Conservation (phyloP, 2,797 vertebrate genomes). For the Apogon talboti region DNA sequence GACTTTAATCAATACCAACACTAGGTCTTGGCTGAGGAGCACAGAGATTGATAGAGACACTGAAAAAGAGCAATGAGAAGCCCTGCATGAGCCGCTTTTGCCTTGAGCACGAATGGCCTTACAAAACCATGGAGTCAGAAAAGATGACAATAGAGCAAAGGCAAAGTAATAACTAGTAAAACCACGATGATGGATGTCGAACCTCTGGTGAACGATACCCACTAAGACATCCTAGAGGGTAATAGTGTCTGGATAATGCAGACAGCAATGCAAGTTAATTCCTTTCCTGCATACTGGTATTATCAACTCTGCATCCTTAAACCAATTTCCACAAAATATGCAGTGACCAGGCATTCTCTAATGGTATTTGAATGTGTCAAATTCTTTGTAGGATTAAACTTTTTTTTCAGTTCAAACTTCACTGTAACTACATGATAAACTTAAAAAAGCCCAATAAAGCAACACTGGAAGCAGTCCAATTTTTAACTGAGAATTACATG, state of each 20-base stretch:
- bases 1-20: constrained; percentile 79
- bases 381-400: constrained; percentile 8
- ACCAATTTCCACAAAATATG: constrained; percentile 21
- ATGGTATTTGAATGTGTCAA: constrained; percentile 10
- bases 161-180: constrained; percentile 31
- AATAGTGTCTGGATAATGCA: constrained; percentile 37
- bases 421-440: constrained; percentile 1
- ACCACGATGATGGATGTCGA: constrained; percentile 40
- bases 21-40: constrained; percentile 68
- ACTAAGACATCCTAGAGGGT: constrained; percentile 23
- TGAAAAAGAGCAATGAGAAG: constrained; percentile 38
- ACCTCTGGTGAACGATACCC: not conserved
- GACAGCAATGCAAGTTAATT: too few species aligned
- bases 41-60: constrained; percentile 37
- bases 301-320: constrained; percentile 30
- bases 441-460: not conserved
- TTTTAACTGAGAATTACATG: too few species aligned
- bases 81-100: constrained; percentile 52
- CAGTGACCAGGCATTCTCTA: constrained; percentile 38
- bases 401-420: too few species aligned
- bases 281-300: constrained; percentile 30
- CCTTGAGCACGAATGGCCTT: constrained; percentile 69
- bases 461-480: too few species aligned
- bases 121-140: constrained; percentile 56
- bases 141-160: constrained; percentile 44